Evolutionary conservation across 2,113 vertebrate genomes (phyloP).

Genomic region (Capricornis sumatraensis): DNA sequence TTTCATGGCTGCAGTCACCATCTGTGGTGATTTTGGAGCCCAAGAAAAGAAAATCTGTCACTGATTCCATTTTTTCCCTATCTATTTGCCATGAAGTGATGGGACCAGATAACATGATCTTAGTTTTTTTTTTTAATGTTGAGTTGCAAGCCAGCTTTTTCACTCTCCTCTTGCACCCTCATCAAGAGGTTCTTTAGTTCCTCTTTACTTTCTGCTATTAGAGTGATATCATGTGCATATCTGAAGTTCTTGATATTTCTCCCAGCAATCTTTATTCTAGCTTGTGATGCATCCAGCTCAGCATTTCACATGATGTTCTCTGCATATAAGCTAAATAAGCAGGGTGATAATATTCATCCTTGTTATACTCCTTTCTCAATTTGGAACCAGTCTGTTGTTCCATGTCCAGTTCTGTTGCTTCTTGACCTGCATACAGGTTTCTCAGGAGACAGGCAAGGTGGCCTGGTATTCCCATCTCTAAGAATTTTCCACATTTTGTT

Average conservation of each 20-base stretch:
- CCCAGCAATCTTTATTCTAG: neutral
- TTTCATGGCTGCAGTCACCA: neutral
- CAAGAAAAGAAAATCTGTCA: neutral
- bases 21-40: neutral
- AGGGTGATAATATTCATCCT: neutral
- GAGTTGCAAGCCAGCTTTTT: neutral
- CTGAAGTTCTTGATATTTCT: neutral
- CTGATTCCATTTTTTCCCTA: neutral
- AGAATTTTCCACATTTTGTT: neutral
- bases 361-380: neutral
- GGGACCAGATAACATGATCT: neutral
- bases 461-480: neutral
- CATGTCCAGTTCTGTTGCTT: neutral
- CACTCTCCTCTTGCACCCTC: neutral
- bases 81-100: neutral
- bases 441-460: neutral
- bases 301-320: neutral
- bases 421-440: neutral
- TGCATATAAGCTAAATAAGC: neutral
- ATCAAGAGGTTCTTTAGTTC: neutral
- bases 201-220: neutral
- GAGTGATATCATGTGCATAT: neutral
- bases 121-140: neutral
- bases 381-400: neutral
- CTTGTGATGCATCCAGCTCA: neutral